phyloP scores from a whole-genome alignment of 2,797 vertebrate genomes.

The Sebastes diaconus region DNA sequence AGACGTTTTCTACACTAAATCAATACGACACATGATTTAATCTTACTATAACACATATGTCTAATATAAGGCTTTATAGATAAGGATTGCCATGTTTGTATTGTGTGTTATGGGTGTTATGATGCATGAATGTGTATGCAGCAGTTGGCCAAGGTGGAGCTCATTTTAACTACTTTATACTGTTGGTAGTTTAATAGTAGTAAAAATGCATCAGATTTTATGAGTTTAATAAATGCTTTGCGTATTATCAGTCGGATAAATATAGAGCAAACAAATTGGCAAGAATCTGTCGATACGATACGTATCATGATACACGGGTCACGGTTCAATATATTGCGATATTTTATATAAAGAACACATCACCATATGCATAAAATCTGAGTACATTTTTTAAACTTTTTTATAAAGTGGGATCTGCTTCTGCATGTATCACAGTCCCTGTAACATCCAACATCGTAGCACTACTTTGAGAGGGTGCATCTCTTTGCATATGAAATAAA shows the following conservation, averaged over 20 bases:
- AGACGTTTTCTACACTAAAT: background rate
- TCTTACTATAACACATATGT: background rate
- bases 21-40: background rate
- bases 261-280: background rate
- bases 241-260: background rate
- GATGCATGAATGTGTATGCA: background rate
- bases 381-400: too few species aligned
- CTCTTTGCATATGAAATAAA: too few species aligned
- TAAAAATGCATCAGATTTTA: background rate
- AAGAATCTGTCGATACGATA: background rate
- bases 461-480: too few species aligned
- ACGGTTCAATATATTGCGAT: too few species aligned
- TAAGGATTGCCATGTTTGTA: too few species aligned
- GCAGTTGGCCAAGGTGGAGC: background rate
- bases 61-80: background rate
- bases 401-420: too few species aligned
- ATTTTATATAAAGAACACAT: too few species aligned
- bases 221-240: background rate
- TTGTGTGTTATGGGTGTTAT: background rate
- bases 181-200: background rate
- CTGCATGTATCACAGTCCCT: too few species aligned
- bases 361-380: too few species aligned
- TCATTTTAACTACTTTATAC: background rate
- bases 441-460: too few species aligned
- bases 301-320: too few species aligned